Percentiles rank a stretch among this genome's conserved stretches.
Evolutionary conservation across 2,888 invertebrate genomes (phyloP).

Genomic region (Apantesis nais): DNA sequence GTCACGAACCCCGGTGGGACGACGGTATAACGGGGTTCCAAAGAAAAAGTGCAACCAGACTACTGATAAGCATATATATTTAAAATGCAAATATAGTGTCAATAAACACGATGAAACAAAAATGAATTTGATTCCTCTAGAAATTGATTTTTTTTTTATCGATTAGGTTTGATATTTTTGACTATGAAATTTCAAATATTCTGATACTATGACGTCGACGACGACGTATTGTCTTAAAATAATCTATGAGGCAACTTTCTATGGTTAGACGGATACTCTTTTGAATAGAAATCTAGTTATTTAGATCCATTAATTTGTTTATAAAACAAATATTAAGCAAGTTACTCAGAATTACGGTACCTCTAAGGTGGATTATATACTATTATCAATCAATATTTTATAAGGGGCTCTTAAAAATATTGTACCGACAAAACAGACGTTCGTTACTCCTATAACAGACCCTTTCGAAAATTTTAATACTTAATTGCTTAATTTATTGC

Average conservation of each 20-base stretch:
- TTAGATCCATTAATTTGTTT: not conserved
- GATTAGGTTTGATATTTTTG: not conserved
- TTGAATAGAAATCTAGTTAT: not conserved
- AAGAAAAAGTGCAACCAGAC: too few species aligned
- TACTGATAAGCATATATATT: too few species aligned
- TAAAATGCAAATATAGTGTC: too few species aligned
- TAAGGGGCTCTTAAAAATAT: slow-evolving; percentile 1
- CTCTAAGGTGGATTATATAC: not conserved
- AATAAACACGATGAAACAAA: too few species aligned
- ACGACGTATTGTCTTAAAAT: too few species aligned
- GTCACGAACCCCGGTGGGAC: too few species aligned
- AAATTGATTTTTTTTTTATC: too few species aligned
- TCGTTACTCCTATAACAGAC: slow-evolving; percentile 34
- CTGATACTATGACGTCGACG: too few species aligned
- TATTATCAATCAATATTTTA: slow-evolving; percentile 10
- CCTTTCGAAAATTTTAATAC: slow-evolving; percentile 44
- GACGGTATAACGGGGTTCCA: too few species aligned
- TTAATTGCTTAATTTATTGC: slow-evolving; percentile 51
- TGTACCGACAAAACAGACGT: slow-evolving; percentile 13
- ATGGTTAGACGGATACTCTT: not conserved
- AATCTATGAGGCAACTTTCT: not conserved
- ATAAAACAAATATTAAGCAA: not conserved
- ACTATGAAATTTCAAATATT: too few species aligned
- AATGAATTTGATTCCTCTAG: too few species aligned
- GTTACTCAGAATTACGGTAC: not conserved